phyloP scores from a whole-genome alignment of 2,113 vertebrate species.

The Lynx canadensis region DNA sequence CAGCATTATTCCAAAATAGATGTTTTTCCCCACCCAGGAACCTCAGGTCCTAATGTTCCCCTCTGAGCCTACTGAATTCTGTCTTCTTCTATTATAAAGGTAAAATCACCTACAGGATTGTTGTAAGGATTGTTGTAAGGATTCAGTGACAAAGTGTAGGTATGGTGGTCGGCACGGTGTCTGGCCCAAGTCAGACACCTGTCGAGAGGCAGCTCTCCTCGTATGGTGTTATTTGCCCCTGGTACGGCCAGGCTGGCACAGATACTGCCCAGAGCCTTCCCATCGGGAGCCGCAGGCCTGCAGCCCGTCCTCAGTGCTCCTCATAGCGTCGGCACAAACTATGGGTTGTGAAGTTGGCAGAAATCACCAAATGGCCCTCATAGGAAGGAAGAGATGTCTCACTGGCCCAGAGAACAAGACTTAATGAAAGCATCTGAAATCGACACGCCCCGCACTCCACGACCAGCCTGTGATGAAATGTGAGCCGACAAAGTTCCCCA shows the following conservation, averaged over 20 bases:
- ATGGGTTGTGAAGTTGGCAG: neutral
- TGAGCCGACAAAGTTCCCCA: conserved; percentile 30
- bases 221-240: neutral
- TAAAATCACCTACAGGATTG: neutral
- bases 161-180: neutral
- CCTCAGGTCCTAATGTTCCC: too few relatives aligned
- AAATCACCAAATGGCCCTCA: neutral
- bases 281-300: neutral
- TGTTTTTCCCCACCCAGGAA: too few relatives aligned
- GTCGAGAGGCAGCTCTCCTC: neutral
- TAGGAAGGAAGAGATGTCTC: neutral
- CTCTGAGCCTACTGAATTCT: too few relatives aligned
- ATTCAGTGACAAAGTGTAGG: neutral
- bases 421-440: conserved; percentile 53
- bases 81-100: too few relatives aligned
- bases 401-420: neutral
- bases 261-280: neutral
- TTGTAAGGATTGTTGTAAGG: neutral
- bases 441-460: neutral
- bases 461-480: neutral
- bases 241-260: neutral
- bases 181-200: neutral
- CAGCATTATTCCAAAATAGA: too few relatives aligned
- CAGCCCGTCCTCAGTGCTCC: neutral
- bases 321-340: neutral